These are phyloP conservation scores for Philopedon plagiatum DNA, from an alignment of 2,888 invertebrate genomes.

Conservation along the genomic window DNA sequence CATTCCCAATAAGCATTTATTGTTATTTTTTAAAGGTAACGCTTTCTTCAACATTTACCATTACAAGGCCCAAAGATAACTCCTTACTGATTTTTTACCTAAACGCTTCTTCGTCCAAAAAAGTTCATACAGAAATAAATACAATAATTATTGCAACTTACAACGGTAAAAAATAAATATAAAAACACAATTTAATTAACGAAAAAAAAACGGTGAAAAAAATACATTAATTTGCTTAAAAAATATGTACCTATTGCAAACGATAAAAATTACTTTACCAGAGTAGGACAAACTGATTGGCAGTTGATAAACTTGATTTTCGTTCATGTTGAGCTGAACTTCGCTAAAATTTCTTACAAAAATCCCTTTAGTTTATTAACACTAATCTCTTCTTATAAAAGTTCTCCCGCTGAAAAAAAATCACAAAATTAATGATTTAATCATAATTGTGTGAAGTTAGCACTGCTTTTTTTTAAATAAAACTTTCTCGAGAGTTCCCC, in stretches of 20 bases:
- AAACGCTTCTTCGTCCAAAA: not conserved
- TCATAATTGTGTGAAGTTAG: no score
- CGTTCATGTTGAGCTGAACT: constrained; percentile 43
- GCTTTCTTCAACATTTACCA: no score
- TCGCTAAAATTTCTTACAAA: constrained; percentile 26
- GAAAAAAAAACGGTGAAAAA: constrained; percentile 14
- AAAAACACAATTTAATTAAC: constrained; percentile 22
- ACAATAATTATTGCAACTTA: constrained; percentile 27
- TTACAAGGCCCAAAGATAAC: no score
- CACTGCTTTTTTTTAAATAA: no score
- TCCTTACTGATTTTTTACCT: not conserved
- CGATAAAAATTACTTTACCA: constrained; percentile 28
- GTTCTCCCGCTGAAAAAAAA: constrained; percentile 82
- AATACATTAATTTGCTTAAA: constrained; percentile 32
- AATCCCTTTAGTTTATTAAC: constrained; percentile 38
- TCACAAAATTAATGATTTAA: not conserved
- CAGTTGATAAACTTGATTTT: constrained; percentile 37
- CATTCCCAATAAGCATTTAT: no score
- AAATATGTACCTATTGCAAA: constrained; percentile 17
- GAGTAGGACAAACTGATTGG: constrained; percentile 34
- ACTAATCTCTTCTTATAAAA: constrained; percentile 76
- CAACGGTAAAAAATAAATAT: constrained; percentile 34
- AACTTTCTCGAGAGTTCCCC: no score
- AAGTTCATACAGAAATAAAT: constrained; percentile 22
- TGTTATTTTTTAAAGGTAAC: no score